phyloP scores from a whole-genome alignment of 2,888 invertebrate genomes.

The Plagiodera versicolora region DNA sequence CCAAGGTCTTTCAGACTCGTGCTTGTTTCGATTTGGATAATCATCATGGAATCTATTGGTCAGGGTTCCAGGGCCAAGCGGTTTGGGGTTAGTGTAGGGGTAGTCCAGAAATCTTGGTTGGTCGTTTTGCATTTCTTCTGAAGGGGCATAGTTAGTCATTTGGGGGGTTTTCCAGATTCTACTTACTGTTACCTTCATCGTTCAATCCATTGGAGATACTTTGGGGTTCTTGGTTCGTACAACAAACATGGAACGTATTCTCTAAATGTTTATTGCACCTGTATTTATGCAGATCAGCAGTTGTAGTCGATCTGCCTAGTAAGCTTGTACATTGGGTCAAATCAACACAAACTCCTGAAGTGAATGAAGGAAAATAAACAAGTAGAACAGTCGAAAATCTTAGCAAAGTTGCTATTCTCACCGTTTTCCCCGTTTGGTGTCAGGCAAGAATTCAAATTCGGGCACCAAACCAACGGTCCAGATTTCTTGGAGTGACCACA shows the following conservation, averaged over 20 bases:
- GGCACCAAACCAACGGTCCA: conserved; percentile 57
- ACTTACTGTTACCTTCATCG: background rate
- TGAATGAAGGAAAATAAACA: background rate
- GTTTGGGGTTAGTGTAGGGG: background rate
- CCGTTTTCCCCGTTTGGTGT: conserved; percentile 37
- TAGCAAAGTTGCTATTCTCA: conserved; percentile 22
- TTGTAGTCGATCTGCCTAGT: conserved; percentile 17
- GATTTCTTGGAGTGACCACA: conserved; percentile 57
- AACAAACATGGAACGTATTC: background rate
- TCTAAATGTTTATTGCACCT: background rate
- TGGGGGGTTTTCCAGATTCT: background rate
- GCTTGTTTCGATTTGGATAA: too few species aligned
- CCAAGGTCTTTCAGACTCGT: too few species aligned
- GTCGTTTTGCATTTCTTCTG: background rate
- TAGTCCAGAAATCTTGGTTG: background rate
- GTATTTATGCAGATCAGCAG: conserved; percentile 9
- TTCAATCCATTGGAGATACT: background rate
- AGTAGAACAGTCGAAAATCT: background rate
- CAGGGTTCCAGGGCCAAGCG: background rate
- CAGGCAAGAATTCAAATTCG: conserved; percentile 30
- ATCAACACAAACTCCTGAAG: conserved; percentile 36
- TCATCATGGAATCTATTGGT: background rate
- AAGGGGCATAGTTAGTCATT: background rate
- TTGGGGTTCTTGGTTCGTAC: background rate
- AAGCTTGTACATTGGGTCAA: conserved; percentile 33